A percentile compares a stretch with the other conserved stretches of the same genome.
These are phyloP conservation scores for Phalacrocorax aristotelis DNA, from an alignment of 2,113 vertebrate genomes.

Conservation along the genomic window DNA sequence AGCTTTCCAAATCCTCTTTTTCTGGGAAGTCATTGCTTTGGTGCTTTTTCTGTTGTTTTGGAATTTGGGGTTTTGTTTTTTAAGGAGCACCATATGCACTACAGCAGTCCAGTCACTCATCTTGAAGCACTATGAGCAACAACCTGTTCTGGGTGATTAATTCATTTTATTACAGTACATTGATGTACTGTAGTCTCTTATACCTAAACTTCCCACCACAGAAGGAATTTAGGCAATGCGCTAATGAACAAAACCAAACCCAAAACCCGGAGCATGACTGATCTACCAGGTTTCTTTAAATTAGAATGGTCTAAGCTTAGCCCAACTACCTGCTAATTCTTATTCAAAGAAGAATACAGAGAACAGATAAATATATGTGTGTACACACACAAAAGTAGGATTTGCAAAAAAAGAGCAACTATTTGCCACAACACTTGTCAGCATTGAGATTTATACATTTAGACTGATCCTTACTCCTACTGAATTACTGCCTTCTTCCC, in stretches of 20 bases:
- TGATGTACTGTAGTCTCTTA: fast-evolving
- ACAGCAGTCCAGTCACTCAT: background rate
- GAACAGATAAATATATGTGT: background rate
- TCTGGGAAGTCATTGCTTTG: background rate
- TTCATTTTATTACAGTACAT: background rate
- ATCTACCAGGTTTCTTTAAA: background rate
- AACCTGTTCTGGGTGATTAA: background rate
- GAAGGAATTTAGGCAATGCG: background rate
- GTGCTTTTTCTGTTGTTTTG: background rate
- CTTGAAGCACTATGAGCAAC: background rate
- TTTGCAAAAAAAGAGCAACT: background rate
- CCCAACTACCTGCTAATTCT: background rate
- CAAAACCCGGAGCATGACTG: background rate
- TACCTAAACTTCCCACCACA: background rate
- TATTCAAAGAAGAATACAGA: background rate
- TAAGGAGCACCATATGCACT: background rate
- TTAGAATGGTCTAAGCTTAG: background rate
- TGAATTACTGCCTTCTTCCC: background rate
- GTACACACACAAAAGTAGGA: background rate
- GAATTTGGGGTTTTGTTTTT: background rate
- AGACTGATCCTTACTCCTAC: background rate
- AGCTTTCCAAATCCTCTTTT: background rate
- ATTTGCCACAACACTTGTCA: background rate
- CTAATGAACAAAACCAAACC: background rate
- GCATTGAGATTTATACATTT: background rate